These are phyloP conservation scores for Nymphalis c-album DNA, from an alignment of 2,888 invertebrate genomes.

Conservation along the genomic window DNA sequence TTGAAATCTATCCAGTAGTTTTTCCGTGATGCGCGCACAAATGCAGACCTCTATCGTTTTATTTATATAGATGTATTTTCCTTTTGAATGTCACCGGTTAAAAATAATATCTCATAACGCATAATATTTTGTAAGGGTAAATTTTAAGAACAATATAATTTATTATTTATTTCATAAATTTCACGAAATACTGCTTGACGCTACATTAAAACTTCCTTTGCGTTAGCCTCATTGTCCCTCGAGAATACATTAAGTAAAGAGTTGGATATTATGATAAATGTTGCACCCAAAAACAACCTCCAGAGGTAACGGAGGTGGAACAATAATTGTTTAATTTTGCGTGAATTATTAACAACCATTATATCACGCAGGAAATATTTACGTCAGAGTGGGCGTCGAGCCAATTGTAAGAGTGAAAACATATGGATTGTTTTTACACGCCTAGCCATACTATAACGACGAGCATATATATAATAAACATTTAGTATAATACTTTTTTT, in stretches of 20 bases:
- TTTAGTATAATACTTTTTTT: background rate
- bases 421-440: slow-evolving; percentile 7
- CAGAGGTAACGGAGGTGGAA: slow-evolving; percentile 11
- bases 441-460: background rate
- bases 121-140: background rate
- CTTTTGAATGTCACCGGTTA: too few relatives aligned
- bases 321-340: slow-evolving; percentile 29
- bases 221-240: slow-evolving; percentile 10
- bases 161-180: slow-evolving; percentile 4
- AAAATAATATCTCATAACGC: background rate
- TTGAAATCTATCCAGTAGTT: too few relatives aligned
- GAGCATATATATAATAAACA: too few relatives aligned
- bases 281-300: slow-evolving; percentile 20
- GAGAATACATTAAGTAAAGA: slow-evolving; percentile 18
- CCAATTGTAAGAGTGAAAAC: slow-evolving; percentile 4
- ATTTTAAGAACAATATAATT: slow-evolving; percentile 1
- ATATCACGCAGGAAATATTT: slow-evolving; percentile 11
- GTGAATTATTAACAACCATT: slow-evolving; percentile 22
- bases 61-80: too few relatives aligned
- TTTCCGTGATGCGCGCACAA: too few relatives aligned
- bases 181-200: slow-evolving; percentile 6
- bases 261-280: slow-evolving; percentile 24
- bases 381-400: slow-evolving; percentile 7
- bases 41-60: too few relatives aligned
- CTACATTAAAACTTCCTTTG: slow-evolving; percentile 12